Percentiles rank a stretch among this genome's conserved stretches.
Conservation (phyloP, 2,113 vertebrate genomes). For the Xiphorhynchus elegans region DNA sequence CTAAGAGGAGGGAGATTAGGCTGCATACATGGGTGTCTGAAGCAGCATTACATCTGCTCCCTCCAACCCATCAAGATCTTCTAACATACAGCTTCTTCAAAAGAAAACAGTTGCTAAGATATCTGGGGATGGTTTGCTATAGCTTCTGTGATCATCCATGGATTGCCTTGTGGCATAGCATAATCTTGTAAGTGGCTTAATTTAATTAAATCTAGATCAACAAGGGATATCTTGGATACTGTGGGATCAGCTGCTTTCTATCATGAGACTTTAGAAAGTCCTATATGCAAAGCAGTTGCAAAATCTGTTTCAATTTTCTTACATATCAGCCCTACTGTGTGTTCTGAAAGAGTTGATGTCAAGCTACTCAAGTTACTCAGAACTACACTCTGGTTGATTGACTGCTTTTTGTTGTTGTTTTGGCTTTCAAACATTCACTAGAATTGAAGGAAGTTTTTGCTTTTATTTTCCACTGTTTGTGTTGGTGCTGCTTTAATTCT, state of each 20-base stretch:
- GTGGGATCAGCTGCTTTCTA: neutral
- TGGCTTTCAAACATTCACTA: neutral
- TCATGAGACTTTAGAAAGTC: neutral
- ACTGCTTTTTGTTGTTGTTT: neutral
- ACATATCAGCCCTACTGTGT: neutral
- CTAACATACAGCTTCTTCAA: neutral
- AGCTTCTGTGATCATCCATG: neutral
- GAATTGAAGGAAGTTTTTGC: neutral
- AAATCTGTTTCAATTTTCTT: neutral
- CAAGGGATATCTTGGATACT: neutral
- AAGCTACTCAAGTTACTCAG: neutral
- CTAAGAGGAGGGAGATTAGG: neutral
- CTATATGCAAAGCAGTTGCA: neutral
- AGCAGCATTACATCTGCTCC: neutral
- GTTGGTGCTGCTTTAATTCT: neutral
- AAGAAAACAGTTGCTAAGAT: neutral
- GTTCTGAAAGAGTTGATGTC: neutral
- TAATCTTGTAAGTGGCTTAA: neutral
- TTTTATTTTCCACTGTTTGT: conserved; percentile 1
- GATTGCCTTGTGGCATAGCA: neutral
- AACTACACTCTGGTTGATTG: neutral
- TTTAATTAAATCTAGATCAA: neutral
- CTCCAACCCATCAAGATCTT: neutral
- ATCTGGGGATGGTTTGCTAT: neutral
- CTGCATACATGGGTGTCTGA: neutral